Evolutionary conservation across 2,113 vertebrate species (phyloP).

Genomic region (Gadus macrocephalus): DNA sequence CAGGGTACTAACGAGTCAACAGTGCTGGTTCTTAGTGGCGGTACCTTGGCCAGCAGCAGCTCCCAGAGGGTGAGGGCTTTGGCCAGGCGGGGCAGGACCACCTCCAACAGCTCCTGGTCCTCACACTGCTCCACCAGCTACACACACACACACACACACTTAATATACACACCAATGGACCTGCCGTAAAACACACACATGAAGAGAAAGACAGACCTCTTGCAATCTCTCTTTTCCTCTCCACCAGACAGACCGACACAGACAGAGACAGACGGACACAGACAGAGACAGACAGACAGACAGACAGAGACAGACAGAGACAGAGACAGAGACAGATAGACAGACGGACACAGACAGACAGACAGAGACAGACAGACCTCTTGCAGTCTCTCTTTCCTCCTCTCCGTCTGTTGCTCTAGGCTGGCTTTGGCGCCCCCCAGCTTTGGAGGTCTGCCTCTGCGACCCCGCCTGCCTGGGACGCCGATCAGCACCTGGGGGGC

Average conservation of each 20-base stretch:
- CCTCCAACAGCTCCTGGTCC: slow-evolving; percentile 85
- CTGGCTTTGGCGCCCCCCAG: slow-evolving; percentile 44
- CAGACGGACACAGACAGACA: background rate
- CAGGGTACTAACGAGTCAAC: no score
- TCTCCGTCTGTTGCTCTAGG: slow-evolving; percentile 63
- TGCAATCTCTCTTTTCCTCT: no score
- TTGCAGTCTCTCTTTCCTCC: slow-evolving; percentile 75
- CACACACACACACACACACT: background rate
- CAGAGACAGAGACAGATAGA: no score
- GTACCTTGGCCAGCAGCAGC: slow-evolving; percentile 89
- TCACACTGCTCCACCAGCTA: slow-evolving; percentile 83
- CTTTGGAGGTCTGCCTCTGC: slow-evolving; percentile 60
- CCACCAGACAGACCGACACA: background rate
- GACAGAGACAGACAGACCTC: slow-evolving; percentile 69
- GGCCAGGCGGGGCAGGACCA: slow-evolving; percentile 83
- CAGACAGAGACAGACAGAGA: no score
- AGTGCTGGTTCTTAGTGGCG: background rate
- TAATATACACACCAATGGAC: no score
- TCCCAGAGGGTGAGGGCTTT: slow-evolving; percentile 86
- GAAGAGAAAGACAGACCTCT: no score
- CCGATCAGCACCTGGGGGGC: slow-evolving; percentile 35
- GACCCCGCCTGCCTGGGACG: slow-evolving; percentile 40
- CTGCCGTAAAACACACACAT: no score
- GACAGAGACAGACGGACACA: background rate
- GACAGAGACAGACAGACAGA: no score